Base-by-base conservation (phyloP, 2,113 vertebrate species). In the Calyptommatus sinebrachiatus region DNA sequence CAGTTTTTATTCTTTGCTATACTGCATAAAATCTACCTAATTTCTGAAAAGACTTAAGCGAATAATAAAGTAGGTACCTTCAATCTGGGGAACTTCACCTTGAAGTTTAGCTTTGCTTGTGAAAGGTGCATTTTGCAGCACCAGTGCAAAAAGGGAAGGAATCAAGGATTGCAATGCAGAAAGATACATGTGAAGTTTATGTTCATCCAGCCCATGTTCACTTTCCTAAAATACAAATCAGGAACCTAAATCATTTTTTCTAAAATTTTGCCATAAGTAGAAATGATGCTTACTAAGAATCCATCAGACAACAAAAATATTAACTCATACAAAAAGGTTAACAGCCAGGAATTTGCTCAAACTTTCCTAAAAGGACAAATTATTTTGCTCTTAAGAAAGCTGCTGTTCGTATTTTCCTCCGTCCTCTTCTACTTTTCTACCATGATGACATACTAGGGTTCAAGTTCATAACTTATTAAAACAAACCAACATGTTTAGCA, bases 151-250 rank as follows among this genome's bases (percentile, higher is more conserved):
- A 70, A 99, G 94, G 3, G 97, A 96, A 57, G 98, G 97, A 89
- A 97, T 99, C 89, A 99, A 88, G 1, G 98, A 99, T 94, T 99
- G 98, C 89, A 99, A 93, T 50, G 97, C 97, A 18, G 98, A 99
- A 60, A 99, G 96, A 86, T 96, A 97, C 90, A 97, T 91, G 77
- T 99, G 98, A 5, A 99, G 96, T 83, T 99, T 99, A 89, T 99
- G 97, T 82, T 99, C 98, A 87, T 99, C 98, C 90, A 99, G 90
- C 71, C 97, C 93, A 10, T 97, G 97, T 53, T 99, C 98, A 86
- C 96, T 97, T 92, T 99, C 98, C 97, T 99, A 88, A 85, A 95
- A 89, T 63, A 85, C 14, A 92, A 28, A 79, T 21, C 35, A 31
- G 53, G 68, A 70, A 73, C 73, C 70, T 14, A 62, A n/a, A 5